Conservation (phyloP, 1,140 invertebrate species). For the Heterodera carotae region DNA sequence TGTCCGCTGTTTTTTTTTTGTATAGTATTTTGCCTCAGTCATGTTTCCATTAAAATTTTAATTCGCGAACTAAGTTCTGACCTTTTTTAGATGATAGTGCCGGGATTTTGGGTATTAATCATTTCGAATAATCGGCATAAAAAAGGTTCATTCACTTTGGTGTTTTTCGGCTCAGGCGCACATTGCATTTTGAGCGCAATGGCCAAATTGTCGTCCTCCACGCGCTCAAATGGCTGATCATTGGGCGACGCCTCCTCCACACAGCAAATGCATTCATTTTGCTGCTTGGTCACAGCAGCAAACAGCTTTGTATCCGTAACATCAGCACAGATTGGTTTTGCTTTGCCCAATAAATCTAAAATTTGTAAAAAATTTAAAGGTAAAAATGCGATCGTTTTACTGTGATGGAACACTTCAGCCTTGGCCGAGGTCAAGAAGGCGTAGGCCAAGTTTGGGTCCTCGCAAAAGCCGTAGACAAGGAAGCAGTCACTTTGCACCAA, state of each 20-base stretch:
- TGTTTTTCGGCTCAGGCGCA: conserved; percentile 20
- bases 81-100: too few species aligned
- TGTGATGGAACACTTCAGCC: conserved; percentile 42
- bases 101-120: too few species aligned
- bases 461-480: conserved; percentile 47
- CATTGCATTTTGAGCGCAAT: conserved; percentile 48
- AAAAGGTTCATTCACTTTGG: conserved; percentile 28
- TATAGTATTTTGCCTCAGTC: too few species aligned
- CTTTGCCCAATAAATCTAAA: conserved; percentile 42
- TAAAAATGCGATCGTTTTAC: conserved; percentile 28
- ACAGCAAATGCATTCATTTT: conserved; percentile 19
- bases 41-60: too few species aligned
- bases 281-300: background rate
- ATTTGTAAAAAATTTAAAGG: background rate
- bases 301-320: conserved; percentile 34
- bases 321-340: conserved; percentile 30
- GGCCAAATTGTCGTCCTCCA: conserved; percentile 52
- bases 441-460: conserved; percentile 44
- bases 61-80: too few species aligned
- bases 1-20: too few species aligned
- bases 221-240: conserved; percentile 32
- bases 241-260: conserved; percentile 38
- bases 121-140: too few species aligned
- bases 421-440: conserved; percentile 43
- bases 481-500: background rate